These are phyloP conservation scores for Teleogryllus occipitalis DNA, from an alignment of 1,140 invertebrate species.

Conservation along the genomic window DNA sequence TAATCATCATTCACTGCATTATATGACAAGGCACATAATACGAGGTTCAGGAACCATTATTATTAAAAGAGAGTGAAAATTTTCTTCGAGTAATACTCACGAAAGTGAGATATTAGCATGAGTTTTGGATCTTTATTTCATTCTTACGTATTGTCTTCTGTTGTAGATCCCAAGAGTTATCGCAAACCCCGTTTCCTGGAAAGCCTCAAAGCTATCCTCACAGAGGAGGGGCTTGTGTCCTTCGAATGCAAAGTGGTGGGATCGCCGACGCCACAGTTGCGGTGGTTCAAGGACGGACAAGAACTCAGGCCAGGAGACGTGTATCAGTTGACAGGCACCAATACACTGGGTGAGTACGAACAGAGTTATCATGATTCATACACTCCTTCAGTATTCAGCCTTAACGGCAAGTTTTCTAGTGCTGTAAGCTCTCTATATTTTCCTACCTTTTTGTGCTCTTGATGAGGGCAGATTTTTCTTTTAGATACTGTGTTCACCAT, in stretches of 20 bases:
- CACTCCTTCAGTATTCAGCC: no score
- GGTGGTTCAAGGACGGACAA: constrained; percentile 86
- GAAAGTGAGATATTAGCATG: background rate
- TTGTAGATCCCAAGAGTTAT: constrained; percentile 78
- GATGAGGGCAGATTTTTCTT: no score
- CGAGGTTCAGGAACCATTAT: no score
- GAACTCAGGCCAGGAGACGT: constrained; percentile 86
- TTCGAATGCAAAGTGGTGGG: constrained; percentile 90
- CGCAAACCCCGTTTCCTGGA: constrained; percentile 82
- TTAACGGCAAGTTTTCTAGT: no score
- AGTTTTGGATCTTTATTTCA: background rate
- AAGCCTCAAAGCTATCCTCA: constrained; percentile 74
- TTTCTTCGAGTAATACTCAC: no score
- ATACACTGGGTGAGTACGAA: constrained; percentile 53
- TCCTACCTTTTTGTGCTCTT: no score
- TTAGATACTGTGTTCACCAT: no score
- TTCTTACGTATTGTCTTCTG: background rate
- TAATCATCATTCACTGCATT: no score
- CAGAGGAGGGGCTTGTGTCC: constrained; percentile 82
- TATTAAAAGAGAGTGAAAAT: no score
- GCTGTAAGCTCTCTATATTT: no score
- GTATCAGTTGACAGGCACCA: constrained; percentile 82
- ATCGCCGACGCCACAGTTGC: constrained; percentile 73
- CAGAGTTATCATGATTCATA: no score
- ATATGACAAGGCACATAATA: no score